Base-by-base conservation (phyloP, 2,888 invertebrate genomes). In the Andrena camellia region DNA sequence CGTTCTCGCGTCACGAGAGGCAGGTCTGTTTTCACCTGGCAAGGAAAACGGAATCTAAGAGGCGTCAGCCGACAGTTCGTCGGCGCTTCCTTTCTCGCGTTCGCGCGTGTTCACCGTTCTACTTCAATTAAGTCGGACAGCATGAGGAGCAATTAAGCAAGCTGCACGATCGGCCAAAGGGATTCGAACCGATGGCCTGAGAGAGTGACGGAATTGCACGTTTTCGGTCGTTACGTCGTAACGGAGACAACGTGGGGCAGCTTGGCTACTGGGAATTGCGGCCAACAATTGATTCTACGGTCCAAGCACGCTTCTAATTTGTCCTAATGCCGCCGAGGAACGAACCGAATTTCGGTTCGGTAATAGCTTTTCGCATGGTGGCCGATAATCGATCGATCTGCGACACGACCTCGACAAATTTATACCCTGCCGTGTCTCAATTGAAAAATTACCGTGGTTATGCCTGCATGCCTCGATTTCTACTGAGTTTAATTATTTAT, bases 261-360 rank as follows among this genome's bases (percentile, higher is more conserved):
- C 31, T 60, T 69, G 79, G 57, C 83, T 73, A 68, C 70, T 68
- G 81, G 83, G 83, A 86, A 87, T 87, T 82, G 85, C 64, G 87
- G 81, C 69, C 78, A 82, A 87, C 84, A 84, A 89, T 88, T 89
- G 84, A 88, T 88, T 88, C 76, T 57, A 64, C 63, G 69, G 48
- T 64, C 62, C 66, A 66, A 59, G 69, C 78, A 78, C 72, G 72
- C 74, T 81, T 88, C 85, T 87, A 88, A 88, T 88, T 81, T 81
- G 78, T 83, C 66, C 66, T 75, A 64, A 74, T 50, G 76, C 73
- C 66, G 52, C 35, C 26, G 72, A 50, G 74, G 57, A 62, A 79
- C 76, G 59, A 74, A 13, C 23, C 59, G 81, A 79, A 81, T 81
- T 81, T 81, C 78, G 54, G 35, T 29, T 64, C 29, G 31, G 57